Evolutionary conservation across 2,113 vertebrate species (phyloP).

Genomic region (Platichthys stellatus): DNA sequence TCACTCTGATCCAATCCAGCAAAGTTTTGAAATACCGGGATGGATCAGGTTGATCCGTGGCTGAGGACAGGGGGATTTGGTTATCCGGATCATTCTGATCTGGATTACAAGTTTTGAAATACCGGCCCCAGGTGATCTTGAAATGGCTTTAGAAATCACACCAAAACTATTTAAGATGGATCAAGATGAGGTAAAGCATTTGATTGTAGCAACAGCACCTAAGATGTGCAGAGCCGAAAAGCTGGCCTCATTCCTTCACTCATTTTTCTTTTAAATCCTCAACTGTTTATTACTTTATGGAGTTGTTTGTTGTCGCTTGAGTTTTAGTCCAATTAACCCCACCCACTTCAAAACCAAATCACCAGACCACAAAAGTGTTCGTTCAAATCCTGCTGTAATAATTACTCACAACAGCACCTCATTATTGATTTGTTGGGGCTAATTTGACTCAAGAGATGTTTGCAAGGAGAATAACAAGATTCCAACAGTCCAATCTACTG

Average conservation of each 20-base stretch:
- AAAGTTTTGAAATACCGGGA: too few relatives aligned
- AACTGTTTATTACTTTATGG: background rate
- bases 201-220: background rate
- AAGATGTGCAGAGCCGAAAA: background rate
- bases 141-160: too few relatives aligned
- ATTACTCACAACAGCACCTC: conserved; percentile 12
- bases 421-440: conserved; percentile 29
- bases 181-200: background rate
- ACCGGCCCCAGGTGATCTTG: too few relatives aligned
- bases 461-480: conserved; percentile 26
- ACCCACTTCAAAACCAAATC: conserved; percentile 22
- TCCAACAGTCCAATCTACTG: conserved; percentile 28
- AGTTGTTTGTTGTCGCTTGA: background rate
- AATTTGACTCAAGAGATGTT: conserved; percentile 38
- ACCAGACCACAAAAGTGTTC: conserved; percentile 14
- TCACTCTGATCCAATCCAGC: too few relatives aligned
- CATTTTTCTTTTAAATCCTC: background rate
- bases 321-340: conserved; percentile 13
- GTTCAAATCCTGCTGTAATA: conserved; percentile 9
- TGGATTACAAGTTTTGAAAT: too few relatives aligned
- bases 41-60: too few relatives aligned
- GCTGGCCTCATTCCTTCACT: background rate
- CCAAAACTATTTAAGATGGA: too few relatives aligned
- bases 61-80: too few relatives aligned
- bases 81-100: too few relatives aligned